A percentile compares a stretch with the other conserved stretches of the same genome.
These are phyloP conservation scores for Muscicapa striata DNA, from an alignment of 2,797 vertebrate genomes.

Conservation along the genomic window DNA sequence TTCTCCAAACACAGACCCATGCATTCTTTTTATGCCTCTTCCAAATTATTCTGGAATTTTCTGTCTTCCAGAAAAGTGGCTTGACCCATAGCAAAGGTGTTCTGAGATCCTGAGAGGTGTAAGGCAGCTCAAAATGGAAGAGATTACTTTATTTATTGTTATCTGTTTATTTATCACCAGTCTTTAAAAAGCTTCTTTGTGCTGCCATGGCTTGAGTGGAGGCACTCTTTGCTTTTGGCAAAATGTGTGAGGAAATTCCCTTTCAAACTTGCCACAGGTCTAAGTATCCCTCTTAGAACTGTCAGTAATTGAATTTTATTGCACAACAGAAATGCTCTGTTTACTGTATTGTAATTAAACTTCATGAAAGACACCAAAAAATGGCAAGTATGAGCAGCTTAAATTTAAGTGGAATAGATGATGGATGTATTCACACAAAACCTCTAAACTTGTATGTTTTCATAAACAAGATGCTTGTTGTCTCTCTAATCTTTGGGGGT, in stretches of 20 bases:
- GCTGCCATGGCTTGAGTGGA: neutral
- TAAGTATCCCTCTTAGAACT: neutral
- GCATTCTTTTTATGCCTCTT: neutral
- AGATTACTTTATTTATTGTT: neutral
- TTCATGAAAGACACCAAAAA: neutral
- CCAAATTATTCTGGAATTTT: neutral
- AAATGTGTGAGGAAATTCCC: neutral
- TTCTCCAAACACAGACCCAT: neutral
- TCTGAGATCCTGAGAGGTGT: fast-evolving
- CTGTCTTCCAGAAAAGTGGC: neutral
- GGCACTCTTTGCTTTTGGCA: neutral
- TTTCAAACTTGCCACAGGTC: neutral
- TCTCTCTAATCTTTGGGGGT: neutral
- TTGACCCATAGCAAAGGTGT: neutral
- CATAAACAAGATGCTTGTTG: neutral
- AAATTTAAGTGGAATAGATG: neutral
- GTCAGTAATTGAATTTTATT: neutral
- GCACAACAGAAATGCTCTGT: neutral
- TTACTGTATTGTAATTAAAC: neutral
- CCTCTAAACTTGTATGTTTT: neutral
- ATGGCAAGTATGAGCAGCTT: neutral
- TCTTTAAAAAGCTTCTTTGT: neutral
- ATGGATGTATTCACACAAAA: neutral
- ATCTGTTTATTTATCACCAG: neutral
- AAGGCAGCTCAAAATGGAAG: neutral